A percentile compares a stretch with the other conserved stretches of the same genome.
phyloP scores from a whole-genome alignment of 2,113 vertebrate genomes.

The Hiodon tergisus region DNA sequence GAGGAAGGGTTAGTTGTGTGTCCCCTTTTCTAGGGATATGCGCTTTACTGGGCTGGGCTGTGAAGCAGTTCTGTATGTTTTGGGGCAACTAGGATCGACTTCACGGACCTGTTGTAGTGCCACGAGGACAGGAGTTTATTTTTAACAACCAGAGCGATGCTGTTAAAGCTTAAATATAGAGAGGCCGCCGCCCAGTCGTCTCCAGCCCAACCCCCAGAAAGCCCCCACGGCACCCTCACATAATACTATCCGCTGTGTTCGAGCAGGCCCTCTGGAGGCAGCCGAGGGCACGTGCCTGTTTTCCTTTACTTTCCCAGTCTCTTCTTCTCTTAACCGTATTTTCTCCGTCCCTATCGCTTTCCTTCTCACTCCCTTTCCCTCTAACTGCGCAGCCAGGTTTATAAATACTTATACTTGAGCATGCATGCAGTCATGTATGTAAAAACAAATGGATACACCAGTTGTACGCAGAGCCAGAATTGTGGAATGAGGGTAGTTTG shows the following conservation, averaged over 20 bases:
- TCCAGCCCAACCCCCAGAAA: not conserved
- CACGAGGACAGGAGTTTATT: conserved; percentile 13
- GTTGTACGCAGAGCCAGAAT: no score
- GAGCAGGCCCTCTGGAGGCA: not conserved
- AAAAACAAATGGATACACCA: no score
- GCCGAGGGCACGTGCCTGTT: not conserved
- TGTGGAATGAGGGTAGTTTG: no score
- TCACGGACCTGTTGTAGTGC: conserved; percentile 18
- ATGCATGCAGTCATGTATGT: no score
- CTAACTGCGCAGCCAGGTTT: not conserved
- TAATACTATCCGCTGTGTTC: not conserved
- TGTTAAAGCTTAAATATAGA: conserved; percentile 17
- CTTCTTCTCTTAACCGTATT: not conserved
- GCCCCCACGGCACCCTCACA: not conserved
- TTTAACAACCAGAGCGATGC: conserved; percentile 1
- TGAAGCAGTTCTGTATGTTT: conserved; percentile 2
- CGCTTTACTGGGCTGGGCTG: not conserved
- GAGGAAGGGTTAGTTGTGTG: no score
- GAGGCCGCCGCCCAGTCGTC: not conserved
- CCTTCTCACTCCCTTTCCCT: not conserved
- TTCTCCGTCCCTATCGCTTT: not conserved
- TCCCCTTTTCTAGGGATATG: not conserved
- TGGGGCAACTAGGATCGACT: conserved; percentile 29
- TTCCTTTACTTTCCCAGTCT: not conserved
- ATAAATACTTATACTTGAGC: no score